Percentiles rank a stretch among this genome's conserved stretches.
Conservation (phyloP, 2,797 vertebrate genomes). For the Lateolabrax maculatus region DNA sequence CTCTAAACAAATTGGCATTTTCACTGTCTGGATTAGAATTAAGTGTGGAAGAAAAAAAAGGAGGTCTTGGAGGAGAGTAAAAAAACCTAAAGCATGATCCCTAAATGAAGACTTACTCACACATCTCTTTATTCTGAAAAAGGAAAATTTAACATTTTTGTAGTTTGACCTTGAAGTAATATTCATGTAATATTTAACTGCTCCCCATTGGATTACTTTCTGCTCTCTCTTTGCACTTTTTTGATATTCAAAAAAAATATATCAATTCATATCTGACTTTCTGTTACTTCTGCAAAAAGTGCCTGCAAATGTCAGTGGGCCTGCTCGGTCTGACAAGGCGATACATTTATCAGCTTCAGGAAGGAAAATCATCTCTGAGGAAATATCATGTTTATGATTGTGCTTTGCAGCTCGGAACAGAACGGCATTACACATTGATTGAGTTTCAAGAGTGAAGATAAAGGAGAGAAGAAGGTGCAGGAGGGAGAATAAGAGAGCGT, state of each 20-base stretch:
- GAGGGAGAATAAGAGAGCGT: not conserved
- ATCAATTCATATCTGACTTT: not conserved
- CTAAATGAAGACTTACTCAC: constrained; percentile 13
- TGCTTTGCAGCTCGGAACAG: not conserved
- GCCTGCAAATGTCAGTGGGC: constrained; percentile 1
- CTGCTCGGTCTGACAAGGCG: not conserved
- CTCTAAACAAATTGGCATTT: constrained; percentile 49
- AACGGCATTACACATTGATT: not conserved
- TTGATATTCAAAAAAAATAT: no score
- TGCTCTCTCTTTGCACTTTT: not conserved
- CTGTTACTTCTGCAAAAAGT: not conserved
- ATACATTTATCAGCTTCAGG: constrained; percentile 12
- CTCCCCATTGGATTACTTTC: not conserved
- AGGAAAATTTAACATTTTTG: not conserved
- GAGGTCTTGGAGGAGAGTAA: constrained; percentile 13
- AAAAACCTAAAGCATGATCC: no score
- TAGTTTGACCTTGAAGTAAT: not conserved
- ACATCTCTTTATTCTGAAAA: not conserved
- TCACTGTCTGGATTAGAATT: constrained; percentile 32
- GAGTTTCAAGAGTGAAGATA: constrained; percentile 11
- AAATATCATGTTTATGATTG: constrained; percentile 21
- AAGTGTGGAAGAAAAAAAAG: constrained; percentile 8
- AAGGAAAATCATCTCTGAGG: not conserved
- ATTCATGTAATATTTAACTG: not conserved
- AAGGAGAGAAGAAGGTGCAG: not conserved